Conservation (phyloP, 1,140 invertebrate species). For the Muscidifurax raptorellus region DNA sequence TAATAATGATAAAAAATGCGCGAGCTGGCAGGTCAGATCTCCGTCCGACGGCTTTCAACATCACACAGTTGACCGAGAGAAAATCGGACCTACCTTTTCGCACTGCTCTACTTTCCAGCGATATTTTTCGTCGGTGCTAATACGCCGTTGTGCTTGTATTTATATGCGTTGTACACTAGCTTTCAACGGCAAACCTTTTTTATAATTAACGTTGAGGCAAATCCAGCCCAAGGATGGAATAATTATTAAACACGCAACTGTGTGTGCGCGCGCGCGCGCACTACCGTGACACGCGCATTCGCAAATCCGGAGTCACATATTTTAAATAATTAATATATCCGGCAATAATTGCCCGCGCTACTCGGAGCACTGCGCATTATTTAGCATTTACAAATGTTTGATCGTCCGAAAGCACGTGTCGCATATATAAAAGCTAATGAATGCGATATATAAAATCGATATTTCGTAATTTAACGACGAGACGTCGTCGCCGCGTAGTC, state of each 20-base stretch:
- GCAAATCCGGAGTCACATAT: background rate
- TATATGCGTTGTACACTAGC: no score
- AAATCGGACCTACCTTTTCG: no score
- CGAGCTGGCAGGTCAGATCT: no score
- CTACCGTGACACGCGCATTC: background rate
- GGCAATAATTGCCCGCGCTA: background rate
- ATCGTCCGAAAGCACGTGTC: background rate
- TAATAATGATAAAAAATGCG: no score
- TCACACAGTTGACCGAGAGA: no score
- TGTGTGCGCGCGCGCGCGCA: no score
- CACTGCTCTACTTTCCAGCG: no score
- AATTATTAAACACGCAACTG: background rate
- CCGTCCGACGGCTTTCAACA: no score
- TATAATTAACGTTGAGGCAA: background rate
- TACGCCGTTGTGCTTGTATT: background rate
- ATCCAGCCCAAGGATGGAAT: background rate
- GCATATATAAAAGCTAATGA: background rate
- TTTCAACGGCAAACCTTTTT: background rate
- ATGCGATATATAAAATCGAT: slow-evolving; percentile 3
- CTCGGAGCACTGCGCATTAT: no score
- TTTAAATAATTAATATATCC: slow-evolving; percentile 4
- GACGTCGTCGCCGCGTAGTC: background rate
- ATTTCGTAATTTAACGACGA: slow-evolving; percentile 1
- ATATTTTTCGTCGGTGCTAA: background rate
- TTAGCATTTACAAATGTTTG: background rate